Evolutionary conservation across 2,888 invertebrate species (phyloP), one percentile per base, ranked within the genome.

Genomic region (Strigamia maritima): DNA sequence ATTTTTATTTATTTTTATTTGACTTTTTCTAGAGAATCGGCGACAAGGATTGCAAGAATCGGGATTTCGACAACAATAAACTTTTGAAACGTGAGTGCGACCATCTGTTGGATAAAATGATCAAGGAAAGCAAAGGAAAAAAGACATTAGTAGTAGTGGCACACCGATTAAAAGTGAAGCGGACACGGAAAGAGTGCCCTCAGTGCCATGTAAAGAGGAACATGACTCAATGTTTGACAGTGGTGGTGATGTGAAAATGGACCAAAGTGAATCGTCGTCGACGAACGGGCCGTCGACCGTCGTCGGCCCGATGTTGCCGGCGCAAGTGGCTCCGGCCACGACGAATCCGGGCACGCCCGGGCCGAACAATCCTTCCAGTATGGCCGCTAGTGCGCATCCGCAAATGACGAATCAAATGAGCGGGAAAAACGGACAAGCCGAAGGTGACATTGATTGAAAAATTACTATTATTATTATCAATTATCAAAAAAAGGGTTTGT

Each of bases 61-160:
- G 22, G 22, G 79, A 79, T 8, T 54, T 76, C 38, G 80, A 81
- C 12, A 81, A 81, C 60, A 79, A 76, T 31, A 65, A 44, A 79
- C 79, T 81, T 77, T 28, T 81, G 74, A 80, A 81, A 80, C 79
- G 76, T 31, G 80, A 80, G 54, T 80, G 80, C 28, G 74, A 40
- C 19, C 65, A 65, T 2, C 40, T 79, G 31, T 60, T 81, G 79
- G 80, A 76, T 76, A 81, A 81, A 80, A 82, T 82, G 82, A 82
- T 82, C 79, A 83, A 82, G 80, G 83, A 82, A 81, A 82, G 78
- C 60, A 83, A 83, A 79, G 82, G 82, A 81, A 82, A 79, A 81
- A 81, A 74, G 82, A 82, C 60, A 80, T 81, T 80, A 79, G 79
- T 60, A 70, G 75, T 75, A 77, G 81, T 31, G 74, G 70, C 19